These are phyloP conservation scores for Gavia stellata DNA, from an alignment of 2,113 vertebrate genomes.

Conservation along the genomic window DNA sequence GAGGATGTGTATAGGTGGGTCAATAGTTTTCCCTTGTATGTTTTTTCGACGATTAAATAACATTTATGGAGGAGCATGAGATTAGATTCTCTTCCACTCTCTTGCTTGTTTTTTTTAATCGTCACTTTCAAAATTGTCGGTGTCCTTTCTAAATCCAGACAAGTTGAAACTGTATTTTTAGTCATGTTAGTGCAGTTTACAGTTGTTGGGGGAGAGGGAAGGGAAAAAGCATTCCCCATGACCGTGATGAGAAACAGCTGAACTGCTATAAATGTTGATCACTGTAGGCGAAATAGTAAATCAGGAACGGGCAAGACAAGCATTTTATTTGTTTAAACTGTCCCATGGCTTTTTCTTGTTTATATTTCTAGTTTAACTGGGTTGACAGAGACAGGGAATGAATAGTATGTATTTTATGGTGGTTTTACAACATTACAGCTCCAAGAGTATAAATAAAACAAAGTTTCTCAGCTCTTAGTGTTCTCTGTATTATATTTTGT, in stretches of 20 bases:
- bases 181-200: not conserved
- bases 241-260: not conserved
- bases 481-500: not conserved
- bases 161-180: not conserved
- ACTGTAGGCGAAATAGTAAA: constrained; percentile 1
- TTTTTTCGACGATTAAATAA: not conserved
- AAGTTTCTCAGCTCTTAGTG: not conserved
- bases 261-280: constrained; percentile 16
- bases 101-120: not conserved
- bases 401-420: not conserved
- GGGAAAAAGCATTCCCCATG: not conserved
- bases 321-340: constrained; percentile 20
- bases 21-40: not conserved
- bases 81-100: not conserved
- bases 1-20: not conserved
- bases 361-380: constrained; percentile 33
- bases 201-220: not conserved
- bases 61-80: not conserved
- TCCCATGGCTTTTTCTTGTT: not conserved
- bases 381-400: not conserved
- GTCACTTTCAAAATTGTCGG: not conserved
- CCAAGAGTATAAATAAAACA: not conserved
- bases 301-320: not conserved
- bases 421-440: not conserved
- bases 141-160: not conserved